phyloP scores from a whole-genome alignment of 1,140 invertebrate genomes.

The Drosophila carrolli region DNA sequence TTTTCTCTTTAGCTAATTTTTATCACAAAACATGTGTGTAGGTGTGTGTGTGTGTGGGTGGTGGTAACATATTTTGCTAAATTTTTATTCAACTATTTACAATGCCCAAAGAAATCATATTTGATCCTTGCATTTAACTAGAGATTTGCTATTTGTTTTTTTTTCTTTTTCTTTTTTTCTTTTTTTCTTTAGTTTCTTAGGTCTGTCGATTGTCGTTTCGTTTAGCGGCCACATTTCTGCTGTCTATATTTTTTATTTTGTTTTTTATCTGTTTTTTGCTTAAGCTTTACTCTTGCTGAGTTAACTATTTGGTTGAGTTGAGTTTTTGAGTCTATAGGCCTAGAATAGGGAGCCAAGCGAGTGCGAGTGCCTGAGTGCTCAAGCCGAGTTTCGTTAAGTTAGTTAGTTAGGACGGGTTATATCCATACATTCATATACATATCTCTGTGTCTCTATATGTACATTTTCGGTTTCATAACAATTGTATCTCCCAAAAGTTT shows the following conservation, averaged over 20 bases:
- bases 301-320: slow-evolving; percentile 32
- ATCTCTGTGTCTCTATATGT: slow-evolving; percentile 12
- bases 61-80: slow-evolving; percentile 38
- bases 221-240: slow-evolving; percentile 35
- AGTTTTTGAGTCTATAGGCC: slow-evolving; percentile 29
- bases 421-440: slow-evolving; percentile 33
- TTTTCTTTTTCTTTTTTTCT: not conserved
- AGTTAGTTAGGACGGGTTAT: slow-evolving; percentile 44
- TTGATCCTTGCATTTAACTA: slow-evolving; percentile 28
- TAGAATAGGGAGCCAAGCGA: slow-evolving; percentile 36
- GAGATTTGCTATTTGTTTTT: slow-evolving; percentile 4
- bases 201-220: slow-evolving; percentile 52
- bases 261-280: not conserved
- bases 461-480: not conserved
- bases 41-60: slow-evolving; percentile 11
- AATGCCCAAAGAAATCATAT: slow-evolving; percentile 22
- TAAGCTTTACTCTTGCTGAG: slow-evolving; percentile 16
- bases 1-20: slow-evolving; percentile 28
- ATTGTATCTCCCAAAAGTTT: not conserved
- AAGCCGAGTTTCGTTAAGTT: slow-evolving; percentile 28
- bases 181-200: slow-evolving; percentile 26
- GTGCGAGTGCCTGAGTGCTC: slow-evolving; percentile 40
- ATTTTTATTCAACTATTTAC: slow-evolving; percentile 29
- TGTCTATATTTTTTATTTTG: slow-evolving; percentile 4
- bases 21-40: slow-evolving; percentile 43